These are phyloP conservation scores for Dicrostonyx torquatus DNA, from an alignment of 2,797 vertebrate species.

Conservation along the genomic window DNA sequence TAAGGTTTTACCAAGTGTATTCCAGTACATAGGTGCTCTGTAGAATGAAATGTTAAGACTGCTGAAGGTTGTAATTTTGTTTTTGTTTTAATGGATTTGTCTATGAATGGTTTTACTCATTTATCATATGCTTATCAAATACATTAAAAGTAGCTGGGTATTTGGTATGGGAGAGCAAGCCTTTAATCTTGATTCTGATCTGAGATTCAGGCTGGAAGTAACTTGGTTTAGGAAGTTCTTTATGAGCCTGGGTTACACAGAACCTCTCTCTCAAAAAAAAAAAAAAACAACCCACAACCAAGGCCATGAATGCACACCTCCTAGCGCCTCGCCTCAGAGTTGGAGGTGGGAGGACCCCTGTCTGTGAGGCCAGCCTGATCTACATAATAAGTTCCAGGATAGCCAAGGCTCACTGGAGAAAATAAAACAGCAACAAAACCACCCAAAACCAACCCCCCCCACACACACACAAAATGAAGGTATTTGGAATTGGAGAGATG, in stretches of 20 bases:
- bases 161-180: background rate
- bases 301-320: background rate
- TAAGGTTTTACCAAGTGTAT: background rate
- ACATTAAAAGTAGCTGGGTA: background rate
- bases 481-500: background rate
- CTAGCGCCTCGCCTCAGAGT: background rate
- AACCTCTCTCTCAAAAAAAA: background rate
- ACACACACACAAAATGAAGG: background rate
- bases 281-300: background rate
- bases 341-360: background rate
- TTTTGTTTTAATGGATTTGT: background rate
- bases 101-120: background rate
- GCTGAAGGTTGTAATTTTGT: background rate
- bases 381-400: background rate
- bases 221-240: background rate
- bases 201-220: background rate
- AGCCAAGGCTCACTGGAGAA: background rate
- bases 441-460: background rate
- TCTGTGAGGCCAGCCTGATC: background rate
- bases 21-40: background rate
- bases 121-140: background rate
- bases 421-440: background rate
- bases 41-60: background rate
- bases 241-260: background rate
- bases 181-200: background rate